Base-by-base conservation (phyloP, 2,888 invertebrate species). In the Ferrisia virgata region DNA sequence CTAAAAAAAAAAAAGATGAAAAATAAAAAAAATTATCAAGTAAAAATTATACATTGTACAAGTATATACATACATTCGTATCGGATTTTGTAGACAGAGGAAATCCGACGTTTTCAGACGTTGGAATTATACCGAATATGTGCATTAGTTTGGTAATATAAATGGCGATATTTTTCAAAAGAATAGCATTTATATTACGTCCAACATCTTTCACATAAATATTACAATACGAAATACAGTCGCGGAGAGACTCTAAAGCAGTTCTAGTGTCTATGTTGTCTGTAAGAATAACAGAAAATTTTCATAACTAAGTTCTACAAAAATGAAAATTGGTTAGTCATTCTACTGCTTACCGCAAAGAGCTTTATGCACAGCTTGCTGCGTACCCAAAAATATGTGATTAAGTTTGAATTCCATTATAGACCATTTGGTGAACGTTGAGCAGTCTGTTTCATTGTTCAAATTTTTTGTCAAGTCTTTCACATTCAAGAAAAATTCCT, bases 401-500 rank as follows among this genome's bases (percentile, higher is more conserved):
- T 94, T 92, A 28, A 98, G 90, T 39, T 91, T 90, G 43, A 93
- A 89, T 88, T 98, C 98, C 3, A 90, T 89, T 0, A 90, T 87
- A 6, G 89, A 90, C 96, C 97, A 97, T 88, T 92, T 93, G 58
- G 91, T 91, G 86, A 94, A 92, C 0, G 93, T 92, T 86, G 92
- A 92, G 40, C 92, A 90, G 4, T 89, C 91, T 85, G 89, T 90
- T 85, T 84, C 87, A 87, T 31, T 88, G n/a, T 72, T 25, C 28
- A 69, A 72, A 28, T 82, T 88, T 86, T 92, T 89, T 81, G 92
- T 90, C 85, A 92, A 88, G 87, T 94, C 94, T 90, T 98, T 98
- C 1, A 98, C 94, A 85, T 94, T 96, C 86, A 98, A 90, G 89
- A 98, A 98, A 88, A 97, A 98, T 90, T 98, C 97, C 95, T 97